phyloP scores from a whole-genome alignment of 2,113 vertebrate species.

The Cnemophilus loriae region DNA sequence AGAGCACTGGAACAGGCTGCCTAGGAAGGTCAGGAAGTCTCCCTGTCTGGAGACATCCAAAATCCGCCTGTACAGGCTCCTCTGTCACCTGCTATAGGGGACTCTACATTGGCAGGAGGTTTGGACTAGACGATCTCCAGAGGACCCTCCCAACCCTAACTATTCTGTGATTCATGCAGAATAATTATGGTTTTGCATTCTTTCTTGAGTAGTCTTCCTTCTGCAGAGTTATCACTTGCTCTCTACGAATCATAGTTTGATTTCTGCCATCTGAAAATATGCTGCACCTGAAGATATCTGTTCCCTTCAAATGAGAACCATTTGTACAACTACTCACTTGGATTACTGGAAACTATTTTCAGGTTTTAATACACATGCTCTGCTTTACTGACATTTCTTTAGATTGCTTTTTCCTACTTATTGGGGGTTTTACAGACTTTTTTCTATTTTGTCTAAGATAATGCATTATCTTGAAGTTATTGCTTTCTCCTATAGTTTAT shows the following conservation, averaged over 20 bases:
- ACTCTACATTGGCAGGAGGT: neutral
- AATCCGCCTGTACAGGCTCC: neutral
- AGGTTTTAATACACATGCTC: neutral
- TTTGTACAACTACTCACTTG: neutral
- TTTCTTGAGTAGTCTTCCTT: neutral
- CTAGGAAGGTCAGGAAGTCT: neutral
- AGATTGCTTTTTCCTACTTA: neutral
- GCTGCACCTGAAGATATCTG: neutral
- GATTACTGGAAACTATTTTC: neutral
- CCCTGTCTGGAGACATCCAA: neutral
- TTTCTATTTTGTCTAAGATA: neutral
- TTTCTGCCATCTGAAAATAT: neutral
- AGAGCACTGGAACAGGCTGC: neutral
- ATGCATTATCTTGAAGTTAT: neutral
- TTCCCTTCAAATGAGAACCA: neutral
- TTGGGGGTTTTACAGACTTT: neutral
- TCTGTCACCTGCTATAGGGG: too few relatives aligned
- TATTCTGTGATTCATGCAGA: neutral
- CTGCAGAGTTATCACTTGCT: neutral
- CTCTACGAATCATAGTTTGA: neutral
- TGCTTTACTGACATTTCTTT: neutral
- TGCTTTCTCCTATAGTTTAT: neutral
- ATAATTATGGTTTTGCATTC: neutral
- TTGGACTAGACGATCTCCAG: neutral
- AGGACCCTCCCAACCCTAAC: neutral